These are phyloP conservation scores for Lacanobia oleracea DNA, from an alignment of 2,888 invertebrate genomes.

Conservation along the genomic window DNA sequence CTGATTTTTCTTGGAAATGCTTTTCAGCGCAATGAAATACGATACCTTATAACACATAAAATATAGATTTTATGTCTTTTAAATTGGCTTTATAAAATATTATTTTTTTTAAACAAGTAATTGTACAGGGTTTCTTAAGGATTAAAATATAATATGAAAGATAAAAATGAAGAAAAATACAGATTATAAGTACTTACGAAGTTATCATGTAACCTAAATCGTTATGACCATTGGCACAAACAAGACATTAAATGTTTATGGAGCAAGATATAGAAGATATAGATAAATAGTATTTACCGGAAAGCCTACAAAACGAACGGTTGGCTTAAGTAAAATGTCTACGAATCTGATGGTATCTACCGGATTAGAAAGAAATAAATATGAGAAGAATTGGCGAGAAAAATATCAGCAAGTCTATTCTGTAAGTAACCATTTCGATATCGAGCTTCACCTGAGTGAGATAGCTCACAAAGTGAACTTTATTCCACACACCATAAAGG, in stretches of 20 bases:
- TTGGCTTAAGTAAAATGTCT: constrained; percentile 10
- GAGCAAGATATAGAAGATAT: constrained; percentile 11
- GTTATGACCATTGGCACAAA: constrained; percentile 41
- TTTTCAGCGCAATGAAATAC: constrained; percentile 17
- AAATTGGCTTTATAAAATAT: background rate
- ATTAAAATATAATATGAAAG: no score
- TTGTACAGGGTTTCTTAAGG: background rate
- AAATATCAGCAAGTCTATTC: no score
- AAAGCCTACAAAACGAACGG: constrained; percentile 11
- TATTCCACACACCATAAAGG: no score
- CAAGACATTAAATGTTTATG: constrained; percentile 56
- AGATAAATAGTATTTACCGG: constrained; percentile 33
- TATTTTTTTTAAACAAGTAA: background rate
- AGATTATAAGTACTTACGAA: background rate
- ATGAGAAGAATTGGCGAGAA: background rate
- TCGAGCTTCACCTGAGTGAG: no score
- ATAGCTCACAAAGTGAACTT: no score
- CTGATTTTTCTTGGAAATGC: background rate
- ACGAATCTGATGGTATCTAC: background rate
- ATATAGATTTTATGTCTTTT: constrained; percentile 5
- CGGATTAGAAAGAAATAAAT: background rate
- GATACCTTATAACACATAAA: constrained; percentile 1
- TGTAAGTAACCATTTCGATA: no score
- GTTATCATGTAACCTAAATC: constrained; percentile 32
- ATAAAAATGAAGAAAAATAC: constrained; percentile 2